Conservation (phyloP, 2,888 invertebrate species). For the Crematogaster levior region DNA sequence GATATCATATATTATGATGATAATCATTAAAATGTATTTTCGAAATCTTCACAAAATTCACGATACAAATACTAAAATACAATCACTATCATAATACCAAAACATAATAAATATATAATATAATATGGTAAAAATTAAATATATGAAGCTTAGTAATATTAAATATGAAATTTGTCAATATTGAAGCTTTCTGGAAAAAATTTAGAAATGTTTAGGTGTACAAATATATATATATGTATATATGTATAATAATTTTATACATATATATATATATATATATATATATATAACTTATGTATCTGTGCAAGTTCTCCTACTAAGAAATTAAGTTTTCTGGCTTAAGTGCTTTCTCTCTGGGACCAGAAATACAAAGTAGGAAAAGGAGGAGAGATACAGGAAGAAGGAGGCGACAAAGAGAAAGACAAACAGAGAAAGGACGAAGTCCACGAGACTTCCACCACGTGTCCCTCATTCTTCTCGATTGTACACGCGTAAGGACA, state of each 20-base stretch:
- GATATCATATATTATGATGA: neutral
- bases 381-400: conserved; percentile 32
- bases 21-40: neutral
- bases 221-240: neutral
- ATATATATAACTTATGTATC: neutral
- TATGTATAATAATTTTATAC: neutral
- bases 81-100: too few relatives aligned
- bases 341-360: conserved; percentile 45
- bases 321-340: conserved; percentile 31
- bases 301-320: conserved; percentile 4
- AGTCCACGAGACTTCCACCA: conserved; percentile 70
- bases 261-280: neutral
- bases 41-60: neutral
- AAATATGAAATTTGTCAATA: neutral
- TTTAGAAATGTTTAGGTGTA: neutral
- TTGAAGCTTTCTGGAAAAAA: neutral
- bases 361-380: conserved; percentile 39
- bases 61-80: too few relatives aligned
- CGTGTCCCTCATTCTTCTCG: conserved; percentile 70
- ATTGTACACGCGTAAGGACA: conserved; percentile 74
- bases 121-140: neutral
- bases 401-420: conserved; percentile 41
- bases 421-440: conserved; percentile 59
- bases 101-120: neutral
- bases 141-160: neutral